phyloP scores from a whole-genome alignment of 2,888 invertebrate species.

The Callyntrura guangdongensis region DNA sequence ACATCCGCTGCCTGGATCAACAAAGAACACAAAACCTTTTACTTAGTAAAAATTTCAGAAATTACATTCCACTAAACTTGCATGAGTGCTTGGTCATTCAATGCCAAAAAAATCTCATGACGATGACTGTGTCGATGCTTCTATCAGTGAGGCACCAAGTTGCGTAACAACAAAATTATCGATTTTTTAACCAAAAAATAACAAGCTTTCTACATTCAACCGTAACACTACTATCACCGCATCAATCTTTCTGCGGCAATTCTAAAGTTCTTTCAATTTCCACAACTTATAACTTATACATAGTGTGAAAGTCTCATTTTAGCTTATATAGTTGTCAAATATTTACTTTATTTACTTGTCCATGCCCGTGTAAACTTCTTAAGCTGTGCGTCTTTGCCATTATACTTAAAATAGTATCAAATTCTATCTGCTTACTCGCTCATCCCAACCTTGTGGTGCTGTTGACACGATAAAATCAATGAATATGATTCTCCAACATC shows the following conservation, averaged over 20 bases:
- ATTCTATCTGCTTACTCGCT: no score
- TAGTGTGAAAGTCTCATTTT: not conserved
- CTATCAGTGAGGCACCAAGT: conserved; percentile 19
- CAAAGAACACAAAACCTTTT: not conserved
- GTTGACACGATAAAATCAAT: no score
- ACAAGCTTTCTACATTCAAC: not conserved
- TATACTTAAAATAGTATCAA: no score
- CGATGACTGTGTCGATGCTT: conserved; percentile 21
- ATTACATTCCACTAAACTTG: not conserved
- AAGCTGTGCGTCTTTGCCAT: not conserved
- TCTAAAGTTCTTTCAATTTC: conserved; percentile 26
- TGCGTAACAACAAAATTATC: conserved; percentile 28
- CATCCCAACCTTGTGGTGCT: no score
- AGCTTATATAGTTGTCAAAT: not conserved
- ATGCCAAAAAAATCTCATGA: conserved; percentile 47
- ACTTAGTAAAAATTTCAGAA: conserved; percentile 29
- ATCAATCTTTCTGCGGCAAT: conserved; percentile 2
- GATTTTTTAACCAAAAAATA: conserved; percentile 19
- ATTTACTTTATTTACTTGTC: not conserved
- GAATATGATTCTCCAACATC: no score
- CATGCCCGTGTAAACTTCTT: not conserved
- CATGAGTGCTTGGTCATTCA: conserved; percentile 25
- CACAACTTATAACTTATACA: not conserved
- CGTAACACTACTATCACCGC: not conserved
- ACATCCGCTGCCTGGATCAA: conserved; percentile 28